Evolutionary conservation across 2,888 invertebrate species (phyloP).

Genomic region (Catocala sponsa): DNA sequence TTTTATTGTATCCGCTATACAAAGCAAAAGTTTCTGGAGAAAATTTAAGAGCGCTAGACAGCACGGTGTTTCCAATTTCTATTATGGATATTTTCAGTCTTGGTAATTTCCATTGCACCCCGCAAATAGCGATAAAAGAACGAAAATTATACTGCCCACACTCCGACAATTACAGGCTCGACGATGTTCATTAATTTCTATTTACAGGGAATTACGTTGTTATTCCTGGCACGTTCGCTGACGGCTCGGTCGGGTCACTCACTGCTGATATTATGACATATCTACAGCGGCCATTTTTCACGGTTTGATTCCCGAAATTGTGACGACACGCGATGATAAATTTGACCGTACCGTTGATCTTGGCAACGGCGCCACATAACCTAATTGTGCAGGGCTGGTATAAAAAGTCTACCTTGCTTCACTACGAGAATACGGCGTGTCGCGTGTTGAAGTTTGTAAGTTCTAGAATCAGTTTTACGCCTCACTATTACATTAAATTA

Average conservation of each 20-base stretch:
- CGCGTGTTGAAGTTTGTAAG: too few species aligned
- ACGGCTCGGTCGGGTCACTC: constrained; percentile 9
- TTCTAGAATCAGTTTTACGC: too few species aligned
- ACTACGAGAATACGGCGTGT: too few species aligned
- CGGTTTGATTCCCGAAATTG: constrained; percentile 13
- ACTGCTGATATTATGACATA: constrained; percentile 6
- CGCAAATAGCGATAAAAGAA: too few species aligned
- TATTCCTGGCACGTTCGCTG: constrained; percentile 12
- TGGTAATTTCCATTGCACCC: too few species aligned
- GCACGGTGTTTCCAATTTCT: too few species aligned
- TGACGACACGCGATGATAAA: constrained; percentile 18
- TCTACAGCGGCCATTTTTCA: constrained; percentile 5
- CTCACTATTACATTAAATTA: too few species aligned
- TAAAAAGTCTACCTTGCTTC: background rate
- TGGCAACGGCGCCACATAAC: constrained; percentile 30
- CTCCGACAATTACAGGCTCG: too few species aligned
- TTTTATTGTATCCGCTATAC: background rate
- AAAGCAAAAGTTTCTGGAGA: background rate
- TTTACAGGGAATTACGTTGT: background rate
- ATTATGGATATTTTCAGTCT: too few species aligned
- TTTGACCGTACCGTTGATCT: constrained; percentile 25
- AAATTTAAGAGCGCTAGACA: too few species aligned
- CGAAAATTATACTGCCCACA: too few species aligned
- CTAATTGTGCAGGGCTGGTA: constrained; percentile 19
- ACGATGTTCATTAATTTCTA: background rate